Evolutionary conservation across 2,888 invertebrate species (phyloP), one percentile per base, ranked within the genome.

Genomic region (Dione juno): DNA sequence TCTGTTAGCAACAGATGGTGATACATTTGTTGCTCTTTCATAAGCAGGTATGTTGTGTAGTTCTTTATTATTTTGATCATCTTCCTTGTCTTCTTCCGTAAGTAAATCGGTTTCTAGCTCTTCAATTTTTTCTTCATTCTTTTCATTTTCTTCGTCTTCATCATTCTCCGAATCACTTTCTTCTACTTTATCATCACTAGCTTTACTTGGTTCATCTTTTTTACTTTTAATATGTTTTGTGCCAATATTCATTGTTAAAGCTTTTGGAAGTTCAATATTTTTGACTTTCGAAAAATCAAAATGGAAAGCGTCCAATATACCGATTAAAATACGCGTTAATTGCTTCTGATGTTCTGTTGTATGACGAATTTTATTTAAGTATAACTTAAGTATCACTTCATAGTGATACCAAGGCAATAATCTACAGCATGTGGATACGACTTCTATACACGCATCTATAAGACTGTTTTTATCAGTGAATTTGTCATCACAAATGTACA

Each of bases 321-420:
- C 95, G 0, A 96, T 95, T 14, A 97, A 93, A 69, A 97, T 93
- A 69, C 96, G 94, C 10, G 98, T 96, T 70, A 97, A 91, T 79
- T 98, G 97, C 79, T 97, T 98, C 81, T 98, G 98, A 83, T 95
- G 95, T 48, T 97, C 96, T 0, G 94, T 86, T 10, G 95, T 94
- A 63, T 94, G 93, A 0, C 96, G 94, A 83, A 99, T 93, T 88
- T 96, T 96, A 68, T 94, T 94, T 45, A 99, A 90, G 85, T 98
- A 98, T 78, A 95, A 94, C 78, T 96, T 96, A 5, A 99, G 89
- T 45, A 98, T 93, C 0, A 95, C 94, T 81, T 97, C 96, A 80
- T 99, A 99, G 71, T 97, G 96, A 80, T 96, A 95, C 99, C 99
- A 99, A 0, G 98, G 97, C 45, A 98, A 89, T 61, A 97, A 88